Percentiles rank a stretch among this genome's conserved stretches.
These are phyloP conservation scores for Criorhina ranunculi DNA, from an alignment of 2,888 invertebrate genomes.

Conservation along the genomic window DNA sequence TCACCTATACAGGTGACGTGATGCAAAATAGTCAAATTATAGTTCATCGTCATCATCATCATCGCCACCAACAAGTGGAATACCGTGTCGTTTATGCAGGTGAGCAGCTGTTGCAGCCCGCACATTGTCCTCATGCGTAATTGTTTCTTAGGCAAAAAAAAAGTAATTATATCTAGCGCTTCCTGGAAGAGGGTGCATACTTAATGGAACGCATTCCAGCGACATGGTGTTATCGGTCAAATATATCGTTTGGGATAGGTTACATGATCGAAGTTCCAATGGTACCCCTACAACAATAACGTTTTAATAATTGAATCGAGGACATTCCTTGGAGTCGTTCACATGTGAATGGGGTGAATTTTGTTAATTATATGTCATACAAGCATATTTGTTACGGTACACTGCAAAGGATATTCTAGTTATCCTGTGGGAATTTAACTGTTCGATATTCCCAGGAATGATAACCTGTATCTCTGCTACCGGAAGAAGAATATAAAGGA, in stretches of 20 bases:
- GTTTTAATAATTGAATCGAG: conserved; percentile 56
- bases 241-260: conserved; percentile 37
- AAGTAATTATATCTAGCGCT: conserved; percentile 24
- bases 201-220: conserved; percentile 50
- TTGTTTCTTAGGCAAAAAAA: conserved; percentile 18
- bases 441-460: conserved; percentile 51
- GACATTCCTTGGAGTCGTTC: conserved; percentile 44
- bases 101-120: conserved; percentile 56
- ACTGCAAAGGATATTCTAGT: conserved; percentile 31
- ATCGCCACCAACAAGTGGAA: conserved; percentile 56
- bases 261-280: conserved; percentile 13
- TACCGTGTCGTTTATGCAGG: conserved; percentile 57
- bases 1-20: conserved; percentile 56
- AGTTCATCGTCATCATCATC: conserved; percentile 39
- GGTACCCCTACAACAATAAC: conserved; percentile 29
- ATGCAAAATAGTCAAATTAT: conserved; percentile 62
- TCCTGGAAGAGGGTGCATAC: conserved; percentile 56
- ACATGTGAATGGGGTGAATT: conserved; percentile 41
- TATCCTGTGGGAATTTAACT: conserved; percentile 58
- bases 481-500: conserved; percentile 46
- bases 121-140: conserved; percentile 47
- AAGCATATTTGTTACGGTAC: conserved; percentile 48
- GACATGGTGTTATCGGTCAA: conserved; percentile 44
- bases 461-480: not conserved
- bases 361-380: conserved; percentile 63